Evolutionary conservation across 2,797 vertebrate species (phyloP).

Genomic region (Acipenser transmontanus): DNA sequence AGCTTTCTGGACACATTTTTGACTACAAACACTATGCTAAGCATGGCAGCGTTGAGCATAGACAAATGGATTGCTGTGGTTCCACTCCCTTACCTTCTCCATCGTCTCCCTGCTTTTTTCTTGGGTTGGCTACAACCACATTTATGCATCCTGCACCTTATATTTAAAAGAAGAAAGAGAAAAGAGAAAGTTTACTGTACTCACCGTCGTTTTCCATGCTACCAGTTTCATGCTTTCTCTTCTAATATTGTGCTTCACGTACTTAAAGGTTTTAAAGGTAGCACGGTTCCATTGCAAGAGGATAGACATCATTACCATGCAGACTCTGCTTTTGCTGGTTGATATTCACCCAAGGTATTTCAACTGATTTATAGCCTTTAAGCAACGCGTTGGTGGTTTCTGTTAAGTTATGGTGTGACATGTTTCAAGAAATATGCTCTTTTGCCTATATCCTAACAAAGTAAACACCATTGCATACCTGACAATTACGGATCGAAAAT

Average conservation of each 20-base stretch:
- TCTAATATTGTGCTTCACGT: slow-evolving; percentile 62
- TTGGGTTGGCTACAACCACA: slow-evolving; percentile 63
- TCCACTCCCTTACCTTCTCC: slow-evolving; percentile 60
- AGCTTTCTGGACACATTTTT: slow-evolving; percentile 69
- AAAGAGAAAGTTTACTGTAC: slow-evolving; percentile 51
- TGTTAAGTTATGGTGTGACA: too few species aligned
- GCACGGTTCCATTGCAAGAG: slow-evolving; percentile 70
- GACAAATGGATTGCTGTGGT: slow-evolving; percentile 71
- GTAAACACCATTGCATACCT: too few species aligned
- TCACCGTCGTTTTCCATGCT: slow-evolving; percentile 60
- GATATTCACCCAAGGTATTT: slow-evolving; percentile 75
- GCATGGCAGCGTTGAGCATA: slow-evolving; percentile 69
- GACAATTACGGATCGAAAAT: too few species aligned
- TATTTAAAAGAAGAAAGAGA: slow-evolving; percentile 52
- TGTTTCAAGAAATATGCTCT: too few species aligned
- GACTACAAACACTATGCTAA: slow-evolving; percentile 64
- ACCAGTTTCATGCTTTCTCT: slow-evolving; percentile 64
- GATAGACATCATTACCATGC: slow-evolving; percentile 70
- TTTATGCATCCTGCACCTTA: slow-evolving; percentile 65
- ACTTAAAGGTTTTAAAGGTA: slow-evolving; percentile 64
- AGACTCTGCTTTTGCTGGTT: slow-evolving; percentile 68
- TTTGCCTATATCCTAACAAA: too few species aligned
- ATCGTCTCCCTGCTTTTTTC: slow-evolving; percentile 55
- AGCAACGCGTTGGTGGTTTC: too few species aligned
- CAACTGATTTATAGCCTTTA: too few species aligned